Base-by-base conservation (phyloP, 2,888 invertebrate genomes). In the Archips crataeganus region DNA sequence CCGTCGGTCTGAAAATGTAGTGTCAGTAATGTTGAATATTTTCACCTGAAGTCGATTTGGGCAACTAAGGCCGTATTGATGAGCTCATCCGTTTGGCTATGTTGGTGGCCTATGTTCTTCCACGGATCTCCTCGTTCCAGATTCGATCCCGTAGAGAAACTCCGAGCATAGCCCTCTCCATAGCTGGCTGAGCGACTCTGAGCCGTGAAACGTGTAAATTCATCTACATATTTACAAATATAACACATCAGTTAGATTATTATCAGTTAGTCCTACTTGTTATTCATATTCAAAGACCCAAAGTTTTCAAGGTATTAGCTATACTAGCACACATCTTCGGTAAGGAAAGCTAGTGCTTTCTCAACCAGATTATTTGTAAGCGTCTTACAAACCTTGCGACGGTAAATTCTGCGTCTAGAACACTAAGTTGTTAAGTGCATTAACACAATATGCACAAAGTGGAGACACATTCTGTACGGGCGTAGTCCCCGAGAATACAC, bases 381-480 rank as follows among this genome's bases (percentile, higher is more conserved):
- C 47, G 49, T 57, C 61, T 62, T 70, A 74, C 59, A 70, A 72
- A 76, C 70, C 69, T 71, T 2, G 45, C 65, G 61, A 62, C 36
- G 45, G 32, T 65, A 68, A 62, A 71, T 62, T 51, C 60, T 65
- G 68, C 63, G 49, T 49, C 67, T 39, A 34, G 42, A 49, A 67
- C 67, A 54, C 67, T 68, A 73, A 73, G 68, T 73, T 64, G 49
- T 69, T 69, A 73, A 73, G 73, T 69, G 73, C 49, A 73, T 68
- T 42, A 39, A 68, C 68, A 23, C 68, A 73, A 69, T 69, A 68
- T 69, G 59, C 63, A 59, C 57, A 10, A 32, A 59, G 65, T 42
- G 11, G 57, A 61, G 72, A 75, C 81, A 81, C 80, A 79, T 59
- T 54, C 15, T 57, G 3, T 32, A 32, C 32, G 57, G 57, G 57